Evolutionary conservation across 2,113 vertebrate species (phyloP), one percentile per base, ranked within the genome.

Genomic region (Xenopus laevis): DNA sequence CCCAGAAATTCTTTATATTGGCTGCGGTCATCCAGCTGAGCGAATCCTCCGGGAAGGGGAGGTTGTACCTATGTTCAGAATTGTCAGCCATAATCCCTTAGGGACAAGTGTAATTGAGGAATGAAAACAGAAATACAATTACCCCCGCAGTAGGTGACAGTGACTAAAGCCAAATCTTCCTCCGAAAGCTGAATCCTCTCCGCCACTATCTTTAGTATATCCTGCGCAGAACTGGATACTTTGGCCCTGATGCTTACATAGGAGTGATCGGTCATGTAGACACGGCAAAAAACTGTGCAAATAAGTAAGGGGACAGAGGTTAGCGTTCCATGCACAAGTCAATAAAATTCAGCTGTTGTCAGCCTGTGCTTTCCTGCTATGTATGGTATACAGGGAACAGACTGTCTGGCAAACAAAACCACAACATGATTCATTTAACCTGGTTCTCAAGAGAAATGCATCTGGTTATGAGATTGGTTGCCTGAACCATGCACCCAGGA

Each of bases 251-350:
- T 86, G 2, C 96, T 98, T 74, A 99, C 86, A 46, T 95, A 99
- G 1, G 95, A 98, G 87, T 98, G 94, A 83, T 94, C 90, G 0
- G 90, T 94, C 79, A 98, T 81, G 55, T 98, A 95, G 46, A 99
- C 92, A 0, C 92, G 96, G 79, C 95, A 98, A 84, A 97, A 87
- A 80, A 93, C 97, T 99, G 89, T 68, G 73, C 58, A 82, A 68
- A 71, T 65, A 85, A 52, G 82, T 11, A 79, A 65, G 82, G 44
- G 66, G 21, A 20, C 7, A 69, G 52, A n/a, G 27, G 30, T 77
- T 13, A 70, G 67, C 67, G 64, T 77, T 77, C 67, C 74, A 77
- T 13, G 46, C 7, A 70, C 59, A 70, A 55, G 18, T 63, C 67
- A 21, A 64, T 77, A 75, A 75, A 75, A 68, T 65, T 55, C 73